phyloP scores from a whole-genome alignment of 2,113 vertebrate genomes.

The Rhinolophus sinicus region DNA sequence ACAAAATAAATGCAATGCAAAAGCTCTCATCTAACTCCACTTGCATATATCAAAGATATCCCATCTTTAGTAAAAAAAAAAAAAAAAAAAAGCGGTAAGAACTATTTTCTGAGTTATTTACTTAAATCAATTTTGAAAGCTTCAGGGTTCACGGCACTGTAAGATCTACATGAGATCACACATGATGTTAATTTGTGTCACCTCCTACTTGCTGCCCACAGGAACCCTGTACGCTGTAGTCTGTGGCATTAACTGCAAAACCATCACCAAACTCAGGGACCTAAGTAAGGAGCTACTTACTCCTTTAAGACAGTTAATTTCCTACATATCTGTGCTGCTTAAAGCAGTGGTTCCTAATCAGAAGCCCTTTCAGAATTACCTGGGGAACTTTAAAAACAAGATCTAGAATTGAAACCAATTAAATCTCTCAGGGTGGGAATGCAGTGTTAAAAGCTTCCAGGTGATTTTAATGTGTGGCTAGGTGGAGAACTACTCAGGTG shows the following conservation, averaged over 20 bases:
- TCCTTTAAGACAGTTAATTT: background rate
- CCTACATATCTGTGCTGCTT: background rate
- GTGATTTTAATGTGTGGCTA: background rate
- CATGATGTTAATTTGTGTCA: background rate
- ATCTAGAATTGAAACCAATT: conserved; percentile 5
- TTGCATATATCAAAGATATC: background rate
- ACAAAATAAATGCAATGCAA: background rate
- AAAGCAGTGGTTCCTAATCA: background rate
- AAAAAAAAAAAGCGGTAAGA: background rate
- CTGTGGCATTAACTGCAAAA: background rate
- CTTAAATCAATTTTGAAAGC: background rate
- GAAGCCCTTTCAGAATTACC: background rate
- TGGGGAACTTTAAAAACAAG: background rate
- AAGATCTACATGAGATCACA: fast-evolving
- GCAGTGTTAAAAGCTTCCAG: background rate
- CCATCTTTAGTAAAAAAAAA: background rate
- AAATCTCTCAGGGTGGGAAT: background rate
- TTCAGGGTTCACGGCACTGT: background rate
- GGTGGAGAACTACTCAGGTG: background rate
- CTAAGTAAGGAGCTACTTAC: background rate
- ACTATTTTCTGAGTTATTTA: background rate
- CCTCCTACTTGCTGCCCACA: background rate
- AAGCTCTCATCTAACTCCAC: conserved; percentile 11
- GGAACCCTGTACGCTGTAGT: background rate
- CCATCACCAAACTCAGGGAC: background rate